A percentile compares a stretch with the other conserved stretches of the same genome.
These are phyloP conservation scores for Protomyctophum bolini DNA, from an alignment of 2,113 vertebrate species.

Conservation along the genomic window DNA sequence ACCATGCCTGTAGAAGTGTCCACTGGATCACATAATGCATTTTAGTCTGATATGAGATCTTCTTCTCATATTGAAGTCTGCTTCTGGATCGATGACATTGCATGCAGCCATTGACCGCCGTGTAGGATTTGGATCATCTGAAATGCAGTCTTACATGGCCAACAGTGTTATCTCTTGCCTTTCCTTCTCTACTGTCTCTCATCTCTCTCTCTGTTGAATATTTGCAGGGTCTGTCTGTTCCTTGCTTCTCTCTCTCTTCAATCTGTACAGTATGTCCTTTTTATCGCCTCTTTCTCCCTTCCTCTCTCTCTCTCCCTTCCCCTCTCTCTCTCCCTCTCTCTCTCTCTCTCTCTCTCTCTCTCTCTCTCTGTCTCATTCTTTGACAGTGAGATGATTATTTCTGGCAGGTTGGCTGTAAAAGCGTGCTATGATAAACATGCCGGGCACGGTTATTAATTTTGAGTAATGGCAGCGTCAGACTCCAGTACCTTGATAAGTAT, in stretches of 20 bases:
- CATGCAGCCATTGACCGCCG: slow-evolving; percentile 32
- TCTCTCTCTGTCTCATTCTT: slow-evolving; percentile 33
- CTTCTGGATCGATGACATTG: slow-evolving; percentile 36
- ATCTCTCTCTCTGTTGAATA: slow-evolving; percentile 19
- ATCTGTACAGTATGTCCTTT: slow-evolving; percentile 30
- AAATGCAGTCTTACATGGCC: background rate
- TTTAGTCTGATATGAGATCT: slow-evolving; percentile 15
- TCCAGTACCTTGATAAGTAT: slow-evolving; percentile 80
- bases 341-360: slow-evolving; percentile 8
- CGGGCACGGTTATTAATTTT: slow-evolving; percentile 85
- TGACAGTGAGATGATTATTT: slow-evolving; percentile 80
- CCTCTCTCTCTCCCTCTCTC: background rate
- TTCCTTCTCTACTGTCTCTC: slow-evolving; percentile 31
- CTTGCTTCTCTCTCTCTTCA: slow-evolving; percentile 25
- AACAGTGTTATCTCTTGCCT: slow-evolving; percentile 3
- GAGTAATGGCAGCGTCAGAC: slow-evolving; percentile 79
- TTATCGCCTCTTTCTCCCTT: slow-evolving; percentile 36
- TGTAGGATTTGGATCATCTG: slow-evolving; percentile 1
- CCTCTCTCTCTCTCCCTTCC: background rate
- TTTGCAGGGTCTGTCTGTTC: background rate
- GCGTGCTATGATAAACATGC: slow-evolving; percentile 85
- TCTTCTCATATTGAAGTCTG: too few species aligned
- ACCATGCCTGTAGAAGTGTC: slow-evolving; percentile 33
- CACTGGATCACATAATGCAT: slow-evolving; percentile 38
- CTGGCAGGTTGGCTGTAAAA: slow-evolving; percentile 85